phyloP scores from a whole-genome alignment of 2,113 vertebrate species.

The Lycaon pictus region DNA sequence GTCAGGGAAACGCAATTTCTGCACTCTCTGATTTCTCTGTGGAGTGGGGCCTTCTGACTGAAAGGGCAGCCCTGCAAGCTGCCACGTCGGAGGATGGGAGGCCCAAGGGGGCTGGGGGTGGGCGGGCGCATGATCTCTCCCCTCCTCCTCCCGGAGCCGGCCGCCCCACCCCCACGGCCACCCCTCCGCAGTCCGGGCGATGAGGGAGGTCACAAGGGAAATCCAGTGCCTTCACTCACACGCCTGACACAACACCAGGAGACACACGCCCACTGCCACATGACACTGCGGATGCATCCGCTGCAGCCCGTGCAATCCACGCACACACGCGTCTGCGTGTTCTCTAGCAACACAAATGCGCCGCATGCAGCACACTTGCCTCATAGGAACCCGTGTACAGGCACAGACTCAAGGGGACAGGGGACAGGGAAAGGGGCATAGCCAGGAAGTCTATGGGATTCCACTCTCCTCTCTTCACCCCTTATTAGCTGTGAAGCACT shows the following conservation, averaged over 20 bases:
- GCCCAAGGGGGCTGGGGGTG: background rate
- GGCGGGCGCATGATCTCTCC: background rate
- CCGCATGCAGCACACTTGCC: accelerated
- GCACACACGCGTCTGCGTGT: accelerated
- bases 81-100: conserved; percentile 27
- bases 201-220: background rate
- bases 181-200: background rate
- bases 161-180: background rate
- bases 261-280: background rate
- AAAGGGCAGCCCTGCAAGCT: background rate
- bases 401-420: background rate
- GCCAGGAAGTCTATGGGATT: background rate
- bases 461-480: background rate
- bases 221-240: background rate
- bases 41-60: background rate
- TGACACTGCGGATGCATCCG: background rate
- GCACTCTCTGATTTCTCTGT: background rate
- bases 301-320: background rate
- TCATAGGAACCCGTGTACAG: no score
- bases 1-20: conserved; percentile 66
- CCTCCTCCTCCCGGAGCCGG: background rate
- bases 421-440: no score
- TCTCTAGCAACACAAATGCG: background rate
- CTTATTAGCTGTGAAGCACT: background rate
- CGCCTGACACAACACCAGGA: background rate